These are phyloP conservation scores for Diplazon laetatorius DNA, from an alignment of 2,888 invertebrate genomes.

Conservation along the genomic window DNA sequence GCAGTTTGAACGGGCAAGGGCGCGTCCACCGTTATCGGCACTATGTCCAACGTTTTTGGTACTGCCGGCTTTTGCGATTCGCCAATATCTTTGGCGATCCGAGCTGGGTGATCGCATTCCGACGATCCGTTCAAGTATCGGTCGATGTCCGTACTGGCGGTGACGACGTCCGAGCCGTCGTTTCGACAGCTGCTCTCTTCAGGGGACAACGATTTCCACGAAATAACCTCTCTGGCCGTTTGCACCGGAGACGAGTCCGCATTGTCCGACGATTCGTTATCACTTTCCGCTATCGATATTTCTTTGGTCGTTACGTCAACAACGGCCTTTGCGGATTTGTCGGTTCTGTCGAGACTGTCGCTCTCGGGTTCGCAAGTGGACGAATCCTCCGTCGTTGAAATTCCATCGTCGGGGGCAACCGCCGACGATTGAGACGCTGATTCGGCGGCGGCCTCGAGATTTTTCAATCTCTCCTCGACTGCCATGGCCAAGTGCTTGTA, in stretches of 20 bases:
- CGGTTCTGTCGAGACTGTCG: constrained; percentile 28
- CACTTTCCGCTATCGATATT: neutral
- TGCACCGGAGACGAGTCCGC: constrained; percentile 18
- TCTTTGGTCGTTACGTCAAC: neutral
- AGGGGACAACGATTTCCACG: constrained; percentile 47
- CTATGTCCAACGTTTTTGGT: constrained; percentile 78
- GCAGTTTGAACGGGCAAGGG: constrained; percentile 3
- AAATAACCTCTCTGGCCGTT: constrained; percentile 4
- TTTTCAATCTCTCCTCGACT: constrained; percentile 85
- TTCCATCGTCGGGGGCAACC: neutral
- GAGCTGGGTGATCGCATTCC: constrained; percentile 68
- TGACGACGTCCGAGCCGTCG: constrained; percentile 68
- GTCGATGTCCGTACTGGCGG: constrained; percentile 70
- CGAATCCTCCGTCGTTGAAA: constrained; percentile 59
- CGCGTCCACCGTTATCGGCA: constrained; percentile 75
- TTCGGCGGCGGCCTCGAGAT: constrained; percentile 59
- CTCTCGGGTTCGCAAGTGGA: constrained; percentile 61
- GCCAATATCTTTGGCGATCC: constrained; percentile 65
- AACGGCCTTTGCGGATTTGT: neutral
- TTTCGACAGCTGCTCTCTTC: constrained; percentile 55
- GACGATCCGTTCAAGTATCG: constrained; percentile 69
- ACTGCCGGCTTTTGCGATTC: constrained; percentile 77
- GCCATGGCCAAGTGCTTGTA: constrained; percentile 87
- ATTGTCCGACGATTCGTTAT: neutral
- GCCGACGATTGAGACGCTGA: neutral